Evolutionary conservation across 2,888 invertebrate species (phyloP).

Genomic region (Antheraea assamensis): DNA sequence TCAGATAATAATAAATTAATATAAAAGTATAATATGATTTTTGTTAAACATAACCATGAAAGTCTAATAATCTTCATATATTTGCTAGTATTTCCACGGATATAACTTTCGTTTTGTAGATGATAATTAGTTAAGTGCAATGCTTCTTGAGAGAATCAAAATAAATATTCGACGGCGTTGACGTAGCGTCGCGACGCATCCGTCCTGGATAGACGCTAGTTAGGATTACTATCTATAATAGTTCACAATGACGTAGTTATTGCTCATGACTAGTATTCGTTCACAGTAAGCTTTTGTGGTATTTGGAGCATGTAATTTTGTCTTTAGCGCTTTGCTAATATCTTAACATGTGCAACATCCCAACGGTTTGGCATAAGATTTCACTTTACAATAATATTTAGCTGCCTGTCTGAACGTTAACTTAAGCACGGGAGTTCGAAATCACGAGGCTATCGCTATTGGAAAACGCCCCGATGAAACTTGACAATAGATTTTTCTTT

Average conservation of each 20-base stretch:
- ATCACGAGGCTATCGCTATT: not conserved
- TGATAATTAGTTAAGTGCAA: slow-evolving; percentile 33
- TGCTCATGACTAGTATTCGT: not conserved
- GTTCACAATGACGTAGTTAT: not conserved
- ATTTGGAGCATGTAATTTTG: slow-evolving; percentile 1
- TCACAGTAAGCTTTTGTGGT: not conserved
- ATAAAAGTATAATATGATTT: not conserved
- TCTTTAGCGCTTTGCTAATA: not conserved
- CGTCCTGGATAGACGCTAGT: slow-evolving; percentile 2
- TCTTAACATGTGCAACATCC: not conserved
- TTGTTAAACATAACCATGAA: not conserved
- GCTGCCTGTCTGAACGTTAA: not conserved
- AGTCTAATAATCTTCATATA: slow-evolving; percentile 17
- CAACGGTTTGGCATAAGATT: not conserved
- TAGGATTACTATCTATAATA: slow-evolving; percentile 17
- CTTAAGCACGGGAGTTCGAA: too few species aligned
- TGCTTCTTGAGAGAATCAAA: slow-evolving; percentile 42
- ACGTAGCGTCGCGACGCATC: slow-evolving; percentile 21
- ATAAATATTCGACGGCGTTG: slow-evolving; percentile 45
- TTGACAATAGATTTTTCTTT: too few species aligned
- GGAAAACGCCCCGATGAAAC: not conserved
- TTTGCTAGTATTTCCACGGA: slow-evolving; percentile 34
- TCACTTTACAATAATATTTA: not conserved
- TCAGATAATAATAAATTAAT: not conserved
- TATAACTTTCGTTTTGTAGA: slow-evolving; percentile 30